Evolutionary conservation across 2,888 invertebrate species (phyloP).

Genomic region (Acleris emargana): DNA sequence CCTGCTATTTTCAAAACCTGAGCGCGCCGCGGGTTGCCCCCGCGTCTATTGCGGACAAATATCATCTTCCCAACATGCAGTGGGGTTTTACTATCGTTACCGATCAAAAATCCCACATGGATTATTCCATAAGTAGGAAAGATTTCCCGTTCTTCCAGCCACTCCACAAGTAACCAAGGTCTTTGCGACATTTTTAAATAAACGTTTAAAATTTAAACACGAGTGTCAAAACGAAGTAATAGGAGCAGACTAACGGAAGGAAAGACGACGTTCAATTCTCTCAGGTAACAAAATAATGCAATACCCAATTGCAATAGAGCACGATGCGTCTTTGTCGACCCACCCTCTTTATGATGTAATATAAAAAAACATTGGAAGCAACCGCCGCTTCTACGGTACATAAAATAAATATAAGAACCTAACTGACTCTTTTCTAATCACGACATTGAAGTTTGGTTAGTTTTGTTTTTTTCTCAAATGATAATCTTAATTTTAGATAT

Average conservation of each 20-base stretch:
- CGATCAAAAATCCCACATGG: slow-evolving; percentile 48
- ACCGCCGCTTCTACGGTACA: no score
- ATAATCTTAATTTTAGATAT: no score
- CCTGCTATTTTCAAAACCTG: slow-evolving; percentile 62
- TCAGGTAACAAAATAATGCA: slow-evolving; percentile 30
- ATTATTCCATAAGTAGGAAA: slow-evolving; percentile 60
- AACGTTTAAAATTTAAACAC: slow-evolving; percentile 30
- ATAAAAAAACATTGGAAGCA: not conserved
- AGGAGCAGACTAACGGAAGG: slow-evolving; percentile 11
- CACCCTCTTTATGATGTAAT: slow-evolving; percentile 16
- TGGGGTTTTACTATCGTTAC: slow-evolving; percentile 44
- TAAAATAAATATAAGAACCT: no score
- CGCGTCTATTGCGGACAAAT: slow-evolving; percentile 47
- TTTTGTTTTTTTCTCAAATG: no score
- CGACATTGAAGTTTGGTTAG: no score
- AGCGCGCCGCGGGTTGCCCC: slow-evolving; percentile 50
- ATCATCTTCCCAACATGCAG: slow-evolving; percentile 55
- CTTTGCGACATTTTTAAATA: slow-evolving; percentile 51
- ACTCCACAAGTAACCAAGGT: slow-evolving; percentile 66
- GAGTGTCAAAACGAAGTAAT: slow-evolving; percentile 5
- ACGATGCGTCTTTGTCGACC: slow-evolving; percentile 9
- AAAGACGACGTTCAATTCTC: slow-evolving; percentile 5
- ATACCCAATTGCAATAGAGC: slow-evolving; percentile 22
- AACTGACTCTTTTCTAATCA: no score
- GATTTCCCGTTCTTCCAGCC: slow-evolving; percentile 56